phyloP scores from a whole-genome alignment of 2,113 vertebrate species.

The Chaetodon auriga region DNA sequence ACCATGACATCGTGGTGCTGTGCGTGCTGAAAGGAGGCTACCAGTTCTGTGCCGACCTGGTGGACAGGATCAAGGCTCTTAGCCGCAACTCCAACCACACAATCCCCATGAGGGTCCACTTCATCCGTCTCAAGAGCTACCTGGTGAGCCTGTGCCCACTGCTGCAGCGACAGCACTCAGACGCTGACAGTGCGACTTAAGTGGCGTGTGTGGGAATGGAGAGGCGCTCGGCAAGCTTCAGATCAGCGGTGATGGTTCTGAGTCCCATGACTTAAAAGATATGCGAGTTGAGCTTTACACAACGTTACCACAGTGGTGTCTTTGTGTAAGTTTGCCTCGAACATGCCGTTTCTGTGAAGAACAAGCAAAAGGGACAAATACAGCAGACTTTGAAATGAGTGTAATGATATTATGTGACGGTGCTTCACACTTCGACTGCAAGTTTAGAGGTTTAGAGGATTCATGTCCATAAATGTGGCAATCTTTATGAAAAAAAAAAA shows the following conservation, averaged over 20 bases:
- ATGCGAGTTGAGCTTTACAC: slow-evolving; percentile 4
- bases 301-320: slow-evolving; percentile 14
- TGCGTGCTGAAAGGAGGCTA: slow-evolving; percentile 94
- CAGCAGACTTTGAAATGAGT: neutral
- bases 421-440: no score
- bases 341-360: neutral
- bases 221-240: slow-evolving; percentile 7
- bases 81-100: slow-evolving; percentile 89
- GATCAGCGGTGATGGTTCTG: slow-evolving; percentile 16
- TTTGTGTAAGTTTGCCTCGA: slow-evolving; percentile 41
- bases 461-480: neutral
- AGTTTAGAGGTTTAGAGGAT: neutral
- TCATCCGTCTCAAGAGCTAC: slow-evolving; percentile 94
- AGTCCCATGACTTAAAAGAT: slow-evolving; percentile 41
- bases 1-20: slow-evolving; percentile 91
- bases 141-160: slow-evolving; percentile 71
- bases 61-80: slow-evolving; percentile 91
- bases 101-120: slow-evolving; percentile 94
- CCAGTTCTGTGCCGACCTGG: slow-evolving; percentile 94
- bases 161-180: neutral
- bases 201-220: neutral
- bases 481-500: neutral
- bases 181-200: neutral
- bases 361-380: neutral
- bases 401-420: no score